Percentiles rank a stretch among this genome's conserved stretches.
phyloP scores from a whole-genome alignment of 1,140 invertebrate genomes.

The Drosophila varians region DNA sequence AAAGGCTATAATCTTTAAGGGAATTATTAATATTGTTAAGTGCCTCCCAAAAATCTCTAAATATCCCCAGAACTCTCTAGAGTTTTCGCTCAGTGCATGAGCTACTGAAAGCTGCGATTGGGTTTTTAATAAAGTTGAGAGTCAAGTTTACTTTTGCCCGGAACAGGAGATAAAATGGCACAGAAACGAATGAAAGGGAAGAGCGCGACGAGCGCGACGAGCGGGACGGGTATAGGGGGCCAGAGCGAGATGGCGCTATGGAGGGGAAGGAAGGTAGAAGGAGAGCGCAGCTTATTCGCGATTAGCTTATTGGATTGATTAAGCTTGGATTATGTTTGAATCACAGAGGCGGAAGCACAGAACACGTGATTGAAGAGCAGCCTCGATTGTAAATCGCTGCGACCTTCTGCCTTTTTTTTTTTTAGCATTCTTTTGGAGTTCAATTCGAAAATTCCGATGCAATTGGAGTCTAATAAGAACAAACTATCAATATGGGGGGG shows the following conservation, averaged over 20 bases:
- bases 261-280: not conserved
- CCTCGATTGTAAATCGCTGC: not conserved
- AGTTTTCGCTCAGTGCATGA: not conserved
- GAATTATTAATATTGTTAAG: too few species aligned
- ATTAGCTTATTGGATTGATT: constrained; percentile 7
- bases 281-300: not conserved
- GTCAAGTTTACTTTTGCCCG: constrained; percentile 21
- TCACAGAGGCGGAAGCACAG: not conserved
- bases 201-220: too few species aligned
- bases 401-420: not conserved
- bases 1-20: too few species aligned
- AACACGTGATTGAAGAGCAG: not conserved
- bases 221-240: too few species aligned
- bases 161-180: constrained; percentile 16
- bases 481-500: constrained; percentile 11
- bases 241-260: not conserved
- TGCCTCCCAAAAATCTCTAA: too few species aligned
- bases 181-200: constrained; percentile 3
- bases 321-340: not conserved
- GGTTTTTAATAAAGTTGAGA: constrained; percentile 31
- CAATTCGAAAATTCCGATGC: constrained; percentile 7
- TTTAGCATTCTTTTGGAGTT: not conserved
- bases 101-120: constrained; percentile 7
- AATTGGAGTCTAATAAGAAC: constrained; percentile 13
- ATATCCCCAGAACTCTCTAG: not conserved